Conservation (phyloP, 2,113 vertebrate genomes). For the Cebidichthys violaceus region DNA sequence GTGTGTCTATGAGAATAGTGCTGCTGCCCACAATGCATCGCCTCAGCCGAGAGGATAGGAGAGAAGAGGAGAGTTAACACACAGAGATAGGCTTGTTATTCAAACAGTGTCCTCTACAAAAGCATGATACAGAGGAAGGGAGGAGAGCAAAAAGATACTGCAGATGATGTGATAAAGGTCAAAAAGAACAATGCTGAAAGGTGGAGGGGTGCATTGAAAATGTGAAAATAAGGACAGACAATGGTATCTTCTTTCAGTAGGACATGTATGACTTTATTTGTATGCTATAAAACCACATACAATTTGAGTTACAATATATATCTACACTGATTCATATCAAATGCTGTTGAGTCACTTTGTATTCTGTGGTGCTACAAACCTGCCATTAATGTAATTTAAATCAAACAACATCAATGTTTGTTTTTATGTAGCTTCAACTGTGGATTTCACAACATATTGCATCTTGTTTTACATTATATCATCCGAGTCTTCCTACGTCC, state of each 20-base stretch:
- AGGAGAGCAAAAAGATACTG: slow-evolving; percentile 58
- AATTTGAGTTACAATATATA: not conserved
- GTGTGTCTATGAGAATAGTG: slow-evolving; percentile 84
- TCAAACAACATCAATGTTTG: not conserved
- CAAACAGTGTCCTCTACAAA: slow-evolving; percentile 66
- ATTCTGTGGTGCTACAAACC: not conserved
- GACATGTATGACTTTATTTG: slow-evolving; percentile 40
- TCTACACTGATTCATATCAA: not conserved
- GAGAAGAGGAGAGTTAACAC: slow-evolving; percentile 43
- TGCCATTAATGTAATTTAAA: slow-evolving; percentile 2
- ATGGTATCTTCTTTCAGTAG: slow-evolving; percentile 34
- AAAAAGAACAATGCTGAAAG: slow-evolving; percentile 71
- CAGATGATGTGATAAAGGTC: slow-evolving; percentile 78
- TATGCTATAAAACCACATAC: not conserved
- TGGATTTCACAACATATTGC: slow-evolving; percentile 23
- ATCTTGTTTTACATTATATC: slow-evolving; percentile 7
- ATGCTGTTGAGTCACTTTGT: not conserved
- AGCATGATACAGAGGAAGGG: slow-evolving; percentile 64
- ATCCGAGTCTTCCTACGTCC: not conserved
- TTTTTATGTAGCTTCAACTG: not conserved
- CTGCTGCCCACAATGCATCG: slow-evolving; percentile 80
- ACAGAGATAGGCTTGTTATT: slow-evolving; percentile 76
- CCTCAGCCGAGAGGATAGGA: slow-evolving; percentile 55
- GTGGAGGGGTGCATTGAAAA: slow-evolving; percentile 53
- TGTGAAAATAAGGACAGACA: slow-evolving; percentile 53